Base-by-base conservation (phyloP, 1,140 invertebrate genomes). In the Drosophila rhopaloa region DNA sequence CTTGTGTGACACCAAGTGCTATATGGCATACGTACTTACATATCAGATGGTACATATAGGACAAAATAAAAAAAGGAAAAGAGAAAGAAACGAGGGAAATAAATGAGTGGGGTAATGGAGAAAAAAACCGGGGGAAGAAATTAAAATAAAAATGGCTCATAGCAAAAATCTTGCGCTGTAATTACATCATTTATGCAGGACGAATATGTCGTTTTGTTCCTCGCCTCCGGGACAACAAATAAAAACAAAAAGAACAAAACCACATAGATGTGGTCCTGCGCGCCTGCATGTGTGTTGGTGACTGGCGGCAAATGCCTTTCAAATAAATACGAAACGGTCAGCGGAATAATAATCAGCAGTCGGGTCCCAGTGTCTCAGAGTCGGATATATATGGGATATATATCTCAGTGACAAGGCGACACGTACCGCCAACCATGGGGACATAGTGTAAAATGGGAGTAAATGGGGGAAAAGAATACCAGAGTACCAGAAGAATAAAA, bases 161-260 rank as follows among this genome's bases (percentile, higher is more conserved):
- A 89, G 84, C 85, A 89, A 89, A 89, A 89, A 89, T 89, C 84
- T 89, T 89, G 84, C 80, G 84, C 84, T 89, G 84, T 89, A 89
- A 89, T 89, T 89, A 89, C 84, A 89, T 89, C 84, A 89, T 89
- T 89, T 89, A 89, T 89, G 84, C 84, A 89, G 84, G 84, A 89
- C 84, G 85, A 89, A 89, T 89, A 89, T 89, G 84, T 89, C 84
- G 80, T 89, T 88, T 77, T 88, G 84, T 83, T 88, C 62, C 72
- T 66, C 40, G 56, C 58, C 58, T 67, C 4, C 50, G 43, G 24
- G 43, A 72, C 40, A 27, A 74, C 44, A 50, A 56, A 32, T 7
- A 32, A 62, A 59, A n/a, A 58, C 9, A 14, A 54, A 54, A 29
- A 13, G 2, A n/a, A 14, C 10, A 57, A 16, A 5, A 27, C 27